Percentiles rank a stretch among this genome's conserved stretches.
Conservation (phyloP, 2,888 invertebrate species). For the Archaeoteleia sp. region DNA sequence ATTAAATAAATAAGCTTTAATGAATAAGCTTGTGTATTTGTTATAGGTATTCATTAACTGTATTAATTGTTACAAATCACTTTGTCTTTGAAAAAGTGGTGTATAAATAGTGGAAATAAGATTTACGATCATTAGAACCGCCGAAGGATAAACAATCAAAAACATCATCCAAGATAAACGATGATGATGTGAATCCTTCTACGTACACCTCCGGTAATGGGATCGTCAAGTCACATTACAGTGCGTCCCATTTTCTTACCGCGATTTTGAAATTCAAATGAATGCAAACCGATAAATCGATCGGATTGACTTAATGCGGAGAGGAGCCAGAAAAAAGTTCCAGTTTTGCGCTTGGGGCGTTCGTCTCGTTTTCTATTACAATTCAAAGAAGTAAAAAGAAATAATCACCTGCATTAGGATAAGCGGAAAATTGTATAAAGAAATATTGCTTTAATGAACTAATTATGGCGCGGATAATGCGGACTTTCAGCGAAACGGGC, state of each 20-base stretch:
- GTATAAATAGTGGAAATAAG: no score
- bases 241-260: slow-evolving; percentile 43
- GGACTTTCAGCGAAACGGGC: slow-evolving; percentile 56
- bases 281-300: slow-evolving; percentile 35
- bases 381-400: slow-evolving; percentile 11
- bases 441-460: slow-evolving; percentile 54
- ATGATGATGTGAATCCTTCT: slow-evolving; percentile 28
- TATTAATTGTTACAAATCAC: no score
- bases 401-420: slow-evolving; percentile 13
- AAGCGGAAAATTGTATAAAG: slow-evolving; percentile 50
- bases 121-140: no score
- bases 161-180: slow-evolving; percentile 33
- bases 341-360: slow-evolving; percentile 27
- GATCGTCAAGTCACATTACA: slow-evolving; percentile 38
- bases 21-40: no score
- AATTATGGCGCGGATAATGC: slow-evolving; percentile 58
- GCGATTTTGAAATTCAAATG: slow-evolving; percentile 36
- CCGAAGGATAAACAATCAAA: no score
- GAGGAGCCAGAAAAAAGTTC: slow-evolving; percentile 18
- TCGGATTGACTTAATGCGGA: slow-evolving; percentile 14
- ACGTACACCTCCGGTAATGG: slow-evolving; percentile 29
- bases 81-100: no score
- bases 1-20: no score
- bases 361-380: slow-evolving; percentile 16
- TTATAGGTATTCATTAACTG: no score